Conservation (phyloP, 2,113 vertebrate genomes). For the Eonycteris spelaea region DNA sequence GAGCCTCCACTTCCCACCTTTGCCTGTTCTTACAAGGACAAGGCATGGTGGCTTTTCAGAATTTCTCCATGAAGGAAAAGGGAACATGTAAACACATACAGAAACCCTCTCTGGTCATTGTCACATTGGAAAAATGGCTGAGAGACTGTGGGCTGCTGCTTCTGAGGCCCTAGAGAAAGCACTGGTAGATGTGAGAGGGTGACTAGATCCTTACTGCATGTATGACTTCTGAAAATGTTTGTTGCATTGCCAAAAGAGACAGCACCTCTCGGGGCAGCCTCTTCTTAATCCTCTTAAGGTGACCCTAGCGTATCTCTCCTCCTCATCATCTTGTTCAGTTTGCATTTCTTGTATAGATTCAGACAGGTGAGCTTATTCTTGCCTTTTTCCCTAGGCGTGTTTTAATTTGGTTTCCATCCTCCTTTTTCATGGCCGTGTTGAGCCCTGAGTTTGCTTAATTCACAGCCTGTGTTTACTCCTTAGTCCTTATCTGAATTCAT, state of each 20-base stretch:
- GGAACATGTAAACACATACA: background rate
- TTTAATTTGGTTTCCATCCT: background rate
- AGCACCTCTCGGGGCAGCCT: background rate
- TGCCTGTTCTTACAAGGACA: background rate
- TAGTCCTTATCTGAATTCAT: background rate
- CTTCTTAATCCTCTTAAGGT: background rate
- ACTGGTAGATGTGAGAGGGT: background rate
- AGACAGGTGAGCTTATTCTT: background rate
- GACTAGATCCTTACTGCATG: accelerated
- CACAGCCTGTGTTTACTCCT: background rate
- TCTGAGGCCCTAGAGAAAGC: background rate
- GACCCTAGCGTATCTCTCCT: background rate
- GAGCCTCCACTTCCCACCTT: background rate
- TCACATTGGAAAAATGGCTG: background rate
- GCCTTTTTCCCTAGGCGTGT: background rate
- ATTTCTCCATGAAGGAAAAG: background rate
- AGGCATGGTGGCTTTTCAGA: background rate
- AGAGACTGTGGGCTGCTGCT: background rate
- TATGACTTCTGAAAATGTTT: background rate
- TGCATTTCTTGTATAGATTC: background rate
- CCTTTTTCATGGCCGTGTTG: background rate
- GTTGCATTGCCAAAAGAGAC: background rate
- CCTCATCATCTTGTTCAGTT: background rate
- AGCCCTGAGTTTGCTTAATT: background rate
- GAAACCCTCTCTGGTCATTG: background rate